phyloP scores from a whole-genome alignment of 2,797 vertebrate species.

The Trichosurus vulpecula region DNA sequence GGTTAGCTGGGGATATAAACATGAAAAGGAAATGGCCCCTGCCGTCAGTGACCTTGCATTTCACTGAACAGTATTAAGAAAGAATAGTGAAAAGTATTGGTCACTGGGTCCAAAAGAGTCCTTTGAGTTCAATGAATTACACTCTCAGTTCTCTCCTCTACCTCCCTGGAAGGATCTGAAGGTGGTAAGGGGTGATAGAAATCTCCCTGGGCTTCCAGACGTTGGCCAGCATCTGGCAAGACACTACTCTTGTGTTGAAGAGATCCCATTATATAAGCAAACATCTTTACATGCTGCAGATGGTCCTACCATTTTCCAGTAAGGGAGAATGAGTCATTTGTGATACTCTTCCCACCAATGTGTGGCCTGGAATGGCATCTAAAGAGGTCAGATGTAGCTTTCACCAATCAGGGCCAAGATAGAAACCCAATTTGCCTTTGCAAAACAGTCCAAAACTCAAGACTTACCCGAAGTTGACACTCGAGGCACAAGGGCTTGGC shows the following conservation, averaged over 20 bases:
- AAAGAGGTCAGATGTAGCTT: conserved; percentile 71
- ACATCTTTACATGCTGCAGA: conserved; percentile 71
- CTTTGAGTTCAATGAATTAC: background rate
- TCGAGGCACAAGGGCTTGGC: conserved; percentile 76
- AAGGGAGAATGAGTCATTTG: conserved; percentile 79
- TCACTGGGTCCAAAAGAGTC: background rate
- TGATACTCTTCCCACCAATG: conserved; percentile 76
- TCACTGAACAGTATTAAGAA: background rate
- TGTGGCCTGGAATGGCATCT: conserved; percentile 74
- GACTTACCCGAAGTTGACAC: conserved; percentile 76
- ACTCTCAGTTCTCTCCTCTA: background rate
- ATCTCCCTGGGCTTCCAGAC: background rate
- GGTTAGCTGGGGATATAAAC: background rate
- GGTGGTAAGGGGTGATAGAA: background rate
- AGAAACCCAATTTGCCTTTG: background rate
- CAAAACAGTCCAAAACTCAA: conserved; percentile 71
- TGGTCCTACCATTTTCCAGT: conserved; percentile 80
- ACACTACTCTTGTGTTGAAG: conserved; percentile 40
- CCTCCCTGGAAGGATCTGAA: background rate
- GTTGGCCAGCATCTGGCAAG: background rate
- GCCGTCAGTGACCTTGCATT: background rate
- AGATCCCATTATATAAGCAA: conserved; percentile 68
- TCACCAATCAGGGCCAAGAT: conserved; percentile 59
- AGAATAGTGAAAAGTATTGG: background rate
- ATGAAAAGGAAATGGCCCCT: background rate